A percentile compares a stretch with the other conserved stretches of the same genome.
phyloP scores from a whole-genome alignment of 1,140 invertebrate species.

The Venturia canescens region DNA sequence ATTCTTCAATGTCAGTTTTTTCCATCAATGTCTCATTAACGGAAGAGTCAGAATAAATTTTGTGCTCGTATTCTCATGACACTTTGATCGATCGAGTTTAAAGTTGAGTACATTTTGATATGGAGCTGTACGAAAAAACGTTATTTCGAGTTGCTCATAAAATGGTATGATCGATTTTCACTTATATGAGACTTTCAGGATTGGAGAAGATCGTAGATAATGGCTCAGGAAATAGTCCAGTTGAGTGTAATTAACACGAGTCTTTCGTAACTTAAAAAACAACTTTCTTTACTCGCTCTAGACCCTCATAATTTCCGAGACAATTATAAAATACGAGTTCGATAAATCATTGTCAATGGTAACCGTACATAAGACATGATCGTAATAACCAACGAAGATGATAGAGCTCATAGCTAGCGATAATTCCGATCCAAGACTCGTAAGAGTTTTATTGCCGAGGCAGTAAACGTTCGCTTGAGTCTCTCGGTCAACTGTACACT shows the following conservation, averaged over 20 bases:
- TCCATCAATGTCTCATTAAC: too few species aligned
- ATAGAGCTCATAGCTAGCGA: background rate
- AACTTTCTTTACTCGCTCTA: background rate
- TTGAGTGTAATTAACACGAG: background rate
- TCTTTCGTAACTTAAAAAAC: background rate
- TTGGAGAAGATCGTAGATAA: too few species aligned
- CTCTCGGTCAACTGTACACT: conserved; percentile 11
- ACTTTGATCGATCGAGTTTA: too few species aligned
- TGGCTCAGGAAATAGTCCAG: background rate
- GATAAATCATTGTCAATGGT: conserved; percentile 7
- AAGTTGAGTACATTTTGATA: background rate
- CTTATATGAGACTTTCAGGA: too few species aligned
- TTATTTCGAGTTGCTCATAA: background rate
- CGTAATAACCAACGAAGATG: conserved; percentile 18
- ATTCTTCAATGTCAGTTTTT: too few species aligned
- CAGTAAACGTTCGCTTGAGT: conserved; percentile 11
- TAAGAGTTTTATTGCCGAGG: conserved; percentile 14
- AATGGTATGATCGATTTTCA: too few species aligned
- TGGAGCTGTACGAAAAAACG: background rate
- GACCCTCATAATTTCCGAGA: background rate
- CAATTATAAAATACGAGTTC: background rate
- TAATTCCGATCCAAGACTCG: background rate
- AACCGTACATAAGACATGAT: background rate
- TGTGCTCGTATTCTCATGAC: too few species aligned
- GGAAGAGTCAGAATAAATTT: too few species aligned